Base-by-base conservation (phyloP, 2,888 invertebrate species). In the Drosophila anomalata region DNA sequence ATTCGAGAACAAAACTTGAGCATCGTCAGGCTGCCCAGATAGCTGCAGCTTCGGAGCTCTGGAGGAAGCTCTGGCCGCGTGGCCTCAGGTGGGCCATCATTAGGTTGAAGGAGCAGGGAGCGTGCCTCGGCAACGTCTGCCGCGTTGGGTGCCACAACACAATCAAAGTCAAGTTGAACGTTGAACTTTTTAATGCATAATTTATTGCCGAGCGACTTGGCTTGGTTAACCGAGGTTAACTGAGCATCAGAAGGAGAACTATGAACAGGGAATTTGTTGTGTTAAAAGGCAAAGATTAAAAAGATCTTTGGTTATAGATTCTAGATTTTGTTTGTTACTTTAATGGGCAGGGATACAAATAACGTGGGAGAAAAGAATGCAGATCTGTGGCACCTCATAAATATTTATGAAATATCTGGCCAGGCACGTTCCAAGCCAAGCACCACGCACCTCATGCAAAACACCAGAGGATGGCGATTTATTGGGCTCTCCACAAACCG, bases 141-240 rank as follows among this genome's bases (percentile, higher is more conserved):
- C 53, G 12, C 12, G 33, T n/a, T 33, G 5, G 33, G 33, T 12
- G 39, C 41, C 73, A 20, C 73, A 73, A 82, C 84, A 88, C 83
- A 83, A 86, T 83, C 79, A 79, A 79, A 83, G 86, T 77, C 80
- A 73, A 82, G 83, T 77, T 88, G 80, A 79, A 83, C 73, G 80
- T 65, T 75, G 87, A 88, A 83, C 88, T 88, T 86, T 83, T 86
- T 86, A 79, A 83, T 88, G 83, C 83, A 83, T 86, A 88, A 86
- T 88, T 83, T 88, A 83, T 83, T 67, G 73, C 48, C 57, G 36
- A 63, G 56, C 53, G 42, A 20, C 22, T 55, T 79, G 77, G 57
- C 51, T 12, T 12, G 48, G 41, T 41, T 39, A 47, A 17, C 50
- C 20, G 50, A 11, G 29, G 41, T 41, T 39, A 52, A 36, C 36